These are phyloP conservation scores for Muraenolepis orangiensis DNA, from an alignment of 2,797 vertebrate species.

Conservation along the genomic window DNA sequence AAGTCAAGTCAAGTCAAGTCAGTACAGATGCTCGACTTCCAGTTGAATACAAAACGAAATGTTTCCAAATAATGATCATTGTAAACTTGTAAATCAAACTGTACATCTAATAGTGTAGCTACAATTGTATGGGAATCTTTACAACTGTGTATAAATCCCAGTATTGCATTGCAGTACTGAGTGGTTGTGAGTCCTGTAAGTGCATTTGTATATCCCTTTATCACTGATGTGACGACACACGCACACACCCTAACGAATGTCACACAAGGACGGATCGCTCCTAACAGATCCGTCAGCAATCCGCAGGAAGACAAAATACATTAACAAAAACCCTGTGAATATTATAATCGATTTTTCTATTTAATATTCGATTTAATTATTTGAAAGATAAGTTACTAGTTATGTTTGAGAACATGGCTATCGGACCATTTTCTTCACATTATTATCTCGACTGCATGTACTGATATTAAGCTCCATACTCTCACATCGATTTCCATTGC, in stretches of 20 bases:
- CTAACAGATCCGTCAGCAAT: too few relatives aligned
- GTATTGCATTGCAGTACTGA: not conserved
- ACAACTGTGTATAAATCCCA: too few relatives aligned
- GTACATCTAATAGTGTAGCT: not conserved
- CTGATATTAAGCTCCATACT: constrained; percentile 18
- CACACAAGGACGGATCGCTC: too few relatives aligned
- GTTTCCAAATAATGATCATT: not conserved
- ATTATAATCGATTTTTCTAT: not conserved
- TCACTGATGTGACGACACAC: not conserved
- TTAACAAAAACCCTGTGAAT: not conserved
- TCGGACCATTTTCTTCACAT: constrained; percentile 56
- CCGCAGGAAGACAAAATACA: not conserved
- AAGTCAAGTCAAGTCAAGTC: too few relatives aligned
- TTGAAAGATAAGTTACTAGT: not conserved
- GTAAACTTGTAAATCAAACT: not conserved
- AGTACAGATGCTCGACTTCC: not conserved
- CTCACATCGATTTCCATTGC: constrained; percentile 34
- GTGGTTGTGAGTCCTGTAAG: not conserved
- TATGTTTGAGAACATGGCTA: constrained; percentile 31
- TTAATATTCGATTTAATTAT: too few relatives aligned
- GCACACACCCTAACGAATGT: too few relatives aligned
- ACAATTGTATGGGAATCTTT: not conserved
- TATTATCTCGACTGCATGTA: constrained; percentile 35
- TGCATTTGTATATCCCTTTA: not conserved
- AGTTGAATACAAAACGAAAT: not conserved